These are phyloP conservation scores for Mycetomoellerius zeteki DNA, from an alignment of 1,140 invertebrate species.

Conservation along the genomic window DNA sequence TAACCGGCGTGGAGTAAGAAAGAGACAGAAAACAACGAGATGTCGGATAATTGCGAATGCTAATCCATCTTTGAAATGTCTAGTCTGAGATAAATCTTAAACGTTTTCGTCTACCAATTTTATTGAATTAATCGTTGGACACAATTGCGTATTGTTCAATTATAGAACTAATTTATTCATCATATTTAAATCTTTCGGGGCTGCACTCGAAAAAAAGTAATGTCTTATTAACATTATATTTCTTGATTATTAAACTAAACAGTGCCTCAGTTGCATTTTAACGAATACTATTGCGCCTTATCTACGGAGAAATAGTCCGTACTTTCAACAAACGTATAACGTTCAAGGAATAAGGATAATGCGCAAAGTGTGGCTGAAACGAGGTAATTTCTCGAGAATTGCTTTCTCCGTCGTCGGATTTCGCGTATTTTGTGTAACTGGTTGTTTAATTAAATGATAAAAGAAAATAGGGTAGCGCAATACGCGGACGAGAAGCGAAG, in stretches of 20 bases:
- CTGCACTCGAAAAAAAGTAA: not conserved
- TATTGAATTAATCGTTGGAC: not conserved
- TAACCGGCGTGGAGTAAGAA: slow-evolving; percentile 5
- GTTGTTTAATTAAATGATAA: slow-evolving; percentile 64
- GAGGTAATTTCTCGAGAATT: not conserved
- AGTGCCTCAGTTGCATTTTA: not conserved
- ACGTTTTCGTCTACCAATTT: not conserved
- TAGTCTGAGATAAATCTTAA: slow-evolving; percentile 5
- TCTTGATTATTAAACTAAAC: slow-evolving; percentile 4
- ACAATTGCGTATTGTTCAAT: not conserved
- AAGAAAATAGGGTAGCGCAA: not conserved
- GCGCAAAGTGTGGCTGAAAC: slow-evolving; percentile 17
- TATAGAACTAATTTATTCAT: not conserved
- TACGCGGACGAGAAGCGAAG: not conserved
- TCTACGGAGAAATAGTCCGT: not conserved
- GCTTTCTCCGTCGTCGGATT: slow-evolving; percentile 6
- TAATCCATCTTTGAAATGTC: slow-evolving; percentile 3
- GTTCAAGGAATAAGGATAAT: slow-evolving; percentile 18
- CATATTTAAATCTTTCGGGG: not conserved
- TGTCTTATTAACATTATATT: not conserved
- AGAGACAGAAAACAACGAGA: not conserved
- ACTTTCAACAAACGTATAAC: not conserved
- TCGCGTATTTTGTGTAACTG: slow-evolving; percentile 6
- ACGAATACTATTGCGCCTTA: slow-evolving; percentile 32
- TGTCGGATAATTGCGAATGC: slow-evolving; percentile 16